Percentiles rank a stretch among this genome's conserved stretches.
Conservation (phyloP, 2,797 vertebrate species). For the Sebastes matsubarae region DNA sequence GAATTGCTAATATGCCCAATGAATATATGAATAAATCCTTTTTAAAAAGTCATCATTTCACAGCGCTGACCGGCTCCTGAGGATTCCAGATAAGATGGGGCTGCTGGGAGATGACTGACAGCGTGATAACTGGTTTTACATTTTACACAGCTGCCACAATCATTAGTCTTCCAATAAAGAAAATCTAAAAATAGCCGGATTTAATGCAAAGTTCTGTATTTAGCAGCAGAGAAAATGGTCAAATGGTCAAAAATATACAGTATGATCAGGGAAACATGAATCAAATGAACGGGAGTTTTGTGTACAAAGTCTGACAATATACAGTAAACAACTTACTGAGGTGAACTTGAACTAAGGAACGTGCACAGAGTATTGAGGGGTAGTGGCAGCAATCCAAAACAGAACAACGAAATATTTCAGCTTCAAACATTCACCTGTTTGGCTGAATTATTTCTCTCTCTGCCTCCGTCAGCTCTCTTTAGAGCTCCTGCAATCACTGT, state of each 20-base stretch:
- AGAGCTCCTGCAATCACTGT: background rate
- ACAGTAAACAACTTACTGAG: background rate
- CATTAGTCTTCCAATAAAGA: background rate
- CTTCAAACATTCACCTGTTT: background rate
- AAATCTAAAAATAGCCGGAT: slow-evolving; percentile 4
- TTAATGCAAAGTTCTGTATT: background rate
- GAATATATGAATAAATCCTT: slow-evolving; percentile 78
- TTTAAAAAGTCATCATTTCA: slow-evolving; percentile 53
- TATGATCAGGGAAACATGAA: background rate
- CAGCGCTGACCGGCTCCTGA: slow-evolving; percentile 41
- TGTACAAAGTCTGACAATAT: background rate
- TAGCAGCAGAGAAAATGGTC: background rate
- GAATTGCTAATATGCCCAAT: slow-evolving; percentile 68
- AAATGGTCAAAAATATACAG: no score
- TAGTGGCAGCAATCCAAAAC: background rate
- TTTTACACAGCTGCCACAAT: background rate
- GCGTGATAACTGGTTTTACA: slow-evolving; percentile 23
- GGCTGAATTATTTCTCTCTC: background rate
- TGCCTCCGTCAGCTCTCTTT: background rate
- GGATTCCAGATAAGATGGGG: slow-evolving; percentile 46
- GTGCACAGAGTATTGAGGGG: background rate
- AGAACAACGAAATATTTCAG: background rate
- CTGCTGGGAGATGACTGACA: slow-evolving; percentile 39
- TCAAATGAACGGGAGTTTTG: background rate
- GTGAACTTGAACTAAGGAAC: background rate